phyloP scores from a whole-genome alignment of 2,113 vertebrate species.

The Melanocharis versteri region DNA sequence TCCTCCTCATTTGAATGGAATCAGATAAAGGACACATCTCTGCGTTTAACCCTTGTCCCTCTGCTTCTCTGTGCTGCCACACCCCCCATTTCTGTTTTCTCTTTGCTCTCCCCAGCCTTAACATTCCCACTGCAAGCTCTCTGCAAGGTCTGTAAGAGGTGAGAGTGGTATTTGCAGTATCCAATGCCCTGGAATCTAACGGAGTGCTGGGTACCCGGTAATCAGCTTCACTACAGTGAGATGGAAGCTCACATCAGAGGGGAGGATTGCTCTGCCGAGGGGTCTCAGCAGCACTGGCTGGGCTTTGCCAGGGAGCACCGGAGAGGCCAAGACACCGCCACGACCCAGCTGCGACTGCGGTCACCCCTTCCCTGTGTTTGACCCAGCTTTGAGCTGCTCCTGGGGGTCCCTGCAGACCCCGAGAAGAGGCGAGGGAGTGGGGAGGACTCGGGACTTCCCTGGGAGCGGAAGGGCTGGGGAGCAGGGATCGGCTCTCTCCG shows the following conservation, averaged over 20 bases:
- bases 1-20: slow-evolving; percentile 3
- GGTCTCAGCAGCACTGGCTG: rapidly evolving
- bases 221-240: neutral
- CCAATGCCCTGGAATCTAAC: neutral
- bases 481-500: rapidly evolving
- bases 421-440: rapidly evolving
- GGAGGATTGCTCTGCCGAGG: neutral
- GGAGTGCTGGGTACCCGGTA: neutral
- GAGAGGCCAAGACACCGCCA: rapidly evolving
- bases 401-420: neutral
- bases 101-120: neutral
- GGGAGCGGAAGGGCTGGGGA: neutral
- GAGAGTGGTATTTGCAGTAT: neutral
- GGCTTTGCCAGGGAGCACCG: neutral
- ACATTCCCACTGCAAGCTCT: neutral
- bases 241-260: neutral
- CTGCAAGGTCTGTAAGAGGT: neutral
- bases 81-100: neutral
- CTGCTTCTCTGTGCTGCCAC: neutral
- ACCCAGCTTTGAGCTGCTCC: neutral
- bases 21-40: neutral
- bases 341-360: neutral
- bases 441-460: neutral
- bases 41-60: neutral
- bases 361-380: neutral